Conservation (phyloP, 2,797 vertebrate species). For the Phrynocephalus forsythii region DNA sequence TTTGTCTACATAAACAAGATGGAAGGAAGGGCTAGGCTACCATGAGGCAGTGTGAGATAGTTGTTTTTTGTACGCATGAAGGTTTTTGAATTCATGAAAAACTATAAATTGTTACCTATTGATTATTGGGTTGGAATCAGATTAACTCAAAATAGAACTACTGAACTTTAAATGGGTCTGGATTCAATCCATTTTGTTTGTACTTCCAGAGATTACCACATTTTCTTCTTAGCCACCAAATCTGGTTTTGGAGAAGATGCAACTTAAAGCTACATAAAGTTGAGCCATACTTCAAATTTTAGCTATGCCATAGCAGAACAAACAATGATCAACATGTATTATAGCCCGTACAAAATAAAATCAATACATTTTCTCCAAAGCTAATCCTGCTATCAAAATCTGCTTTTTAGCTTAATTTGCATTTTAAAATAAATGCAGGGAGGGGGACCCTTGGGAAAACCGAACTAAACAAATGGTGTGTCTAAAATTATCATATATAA, state of each 20-base stretch:
- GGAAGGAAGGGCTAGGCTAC: not conserved
- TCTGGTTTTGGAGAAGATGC: too few species aligned
- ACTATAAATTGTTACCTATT: not conserved
- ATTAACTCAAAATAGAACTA: not conserved
- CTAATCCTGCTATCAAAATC: not conserved
- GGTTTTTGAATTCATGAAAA: not conserved
- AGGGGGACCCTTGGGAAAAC: not conserved
- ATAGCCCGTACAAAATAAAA: not conserved
- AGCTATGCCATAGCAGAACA: not conserved
- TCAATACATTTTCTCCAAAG: too few species aligned
- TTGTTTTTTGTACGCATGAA: too few species aligned
- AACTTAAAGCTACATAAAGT: too few species aligned
- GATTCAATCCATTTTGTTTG: not conserved
- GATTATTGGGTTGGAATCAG: not conserved
- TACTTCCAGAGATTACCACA: not conserved
- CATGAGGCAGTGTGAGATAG: not conserved
- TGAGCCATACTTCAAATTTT: not conserved
- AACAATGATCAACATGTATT: too few species aligned
- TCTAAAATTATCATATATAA: not conserved
- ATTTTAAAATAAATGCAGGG: not conserved
- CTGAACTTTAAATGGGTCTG: not conserved
- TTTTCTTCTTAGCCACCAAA: not conserved
- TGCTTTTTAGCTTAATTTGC: not conserved
- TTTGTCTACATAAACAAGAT: not conserved
- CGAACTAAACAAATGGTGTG: not conserved